Base-by-base conservation (phyloP, 2,797 vertebrate genomes). In the Galagoides demidoff region DNA sequence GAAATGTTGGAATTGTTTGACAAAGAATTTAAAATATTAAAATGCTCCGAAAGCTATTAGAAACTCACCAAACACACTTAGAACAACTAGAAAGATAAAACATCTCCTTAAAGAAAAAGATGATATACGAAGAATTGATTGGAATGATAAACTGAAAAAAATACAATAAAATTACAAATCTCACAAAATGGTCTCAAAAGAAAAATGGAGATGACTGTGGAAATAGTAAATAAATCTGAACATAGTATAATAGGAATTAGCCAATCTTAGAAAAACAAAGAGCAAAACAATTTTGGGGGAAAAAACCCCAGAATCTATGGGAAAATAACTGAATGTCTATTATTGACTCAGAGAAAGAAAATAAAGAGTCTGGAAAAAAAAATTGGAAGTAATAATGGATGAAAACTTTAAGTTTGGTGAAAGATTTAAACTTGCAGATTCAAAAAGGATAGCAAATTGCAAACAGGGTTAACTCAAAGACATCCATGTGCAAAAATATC, bases 11-110 rank as follows among this genome's bases (percentile, higher is more conserved):
- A 77, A 93, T 77, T 86, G 82, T 77, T 88, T 92, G 9, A 43
- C 59, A 68, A 95, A 71, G 8, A 90, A 90, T 23, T 64, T n/a
- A 93, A 81, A 76, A 5, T 20, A 89, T 57, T 49, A 84, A 71
- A 63, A 34, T 55, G 9, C 5, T 77, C 31, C 22, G 17, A 52
- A 68, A 68, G 25, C 6, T 63, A 92, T 19, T 57, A 5, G 3
- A 92, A 85, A 29, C 17, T 82, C 2, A 57, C 34, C 4, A 90
- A 85, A 29, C 17, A 85, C 2, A 52, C 31, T 66, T 27, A 16
- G 61, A 92, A 57, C 19, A 81, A 92, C 17, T 19, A 7, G 7
- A 82, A 92, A 92, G 77, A 31, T 0, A 78, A 37, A 73, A 90
- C n/a, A 3, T 55, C 34, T 89, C 20, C 25, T 78, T 37, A 92